Evolutionary conservation across 2,797 vertebrate genomes (phyloP), one percentile per base, ranked within the genome.

Genomic region (Girardinus metallicus): DNA sequence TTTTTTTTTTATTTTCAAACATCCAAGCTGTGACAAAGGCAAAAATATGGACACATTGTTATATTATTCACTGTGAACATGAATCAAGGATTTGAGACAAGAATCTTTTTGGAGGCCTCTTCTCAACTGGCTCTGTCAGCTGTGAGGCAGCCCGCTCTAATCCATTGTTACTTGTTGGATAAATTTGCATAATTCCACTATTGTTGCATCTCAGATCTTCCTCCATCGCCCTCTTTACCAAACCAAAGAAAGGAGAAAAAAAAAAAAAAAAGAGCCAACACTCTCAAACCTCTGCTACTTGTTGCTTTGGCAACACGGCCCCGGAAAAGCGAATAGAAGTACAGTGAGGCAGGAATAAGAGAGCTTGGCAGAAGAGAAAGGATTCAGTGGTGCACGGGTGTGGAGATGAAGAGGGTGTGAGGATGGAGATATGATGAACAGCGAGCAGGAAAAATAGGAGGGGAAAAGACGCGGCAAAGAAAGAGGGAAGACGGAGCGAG

Each of bases 171-270:
- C 85, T 89, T 90, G 87, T 83, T 84, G 89, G 93, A 93, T 93
- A 94, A 47, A 92, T 95, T 95, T 95, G 89, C 94, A 94, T 96
- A 96, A 95, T 93, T 95, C 92, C 87, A 79, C 90, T 80, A 90
- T 93, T 94, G 92, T 94, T 89, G 79, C 79, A 80, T 84, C 80
- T 87, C 84, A 87, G 85, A 91, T 94, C 88, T 91, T 86, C 92
- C 85, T 91, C 85, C 75, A 85, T 84, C 84, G 91, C 88, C 83
- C 89, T 78, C 86, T 85, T 90, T 84, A 81, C 10, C 51, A 76
- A 80, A 82, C 83, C 78, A 71, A 49, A 70, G 44, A 71, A 44
- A n/a, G 23, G 55, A 3, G 71, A 70, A 39, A 8, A 47, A 57
- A 21, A 26, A 10, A 41, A 7, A 36, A 60, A 29, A 51, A 53